Evolutionary conservation across 2,888 invertebrate genomes (phyloP).

Genomic region (Callinectes sapidus): DNA sequence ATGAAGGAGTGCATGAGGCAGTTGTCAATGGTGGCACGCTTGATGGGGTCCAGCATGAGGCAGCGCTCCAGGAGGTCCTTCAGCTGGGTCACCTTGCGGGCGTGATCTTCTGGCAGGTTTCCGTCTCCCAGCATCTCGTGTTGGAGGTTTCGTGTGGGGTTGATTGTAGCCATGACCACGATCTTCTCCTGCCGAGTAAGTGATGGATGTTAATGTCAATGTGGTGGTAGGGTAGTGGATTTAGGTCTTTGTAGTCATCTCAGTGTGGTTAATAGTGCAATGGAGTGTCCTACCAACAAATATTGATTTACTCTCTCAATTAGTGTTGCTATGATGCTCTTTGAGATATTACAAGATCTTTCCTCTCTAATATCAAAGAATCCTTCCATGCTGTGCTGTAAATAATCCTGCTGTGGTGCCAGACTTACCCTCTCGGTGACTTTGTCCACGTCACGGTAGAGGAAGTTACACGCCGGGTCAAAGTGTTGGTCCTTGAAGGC

Average conservation of each 20-base stretch:
- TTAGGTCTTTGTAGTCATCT: too few relatives aligned
- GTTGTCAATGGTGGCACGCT: conserved; percentile 78
- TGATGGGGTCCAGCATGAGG: conserved; percentile 92
- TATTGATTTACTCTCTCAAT: too few relatives aligned
- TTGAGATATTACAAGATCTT: too few relatives aligned
- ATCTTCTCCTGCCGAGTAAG: conserved; percentile 88
- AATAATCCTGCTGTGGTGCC: neutral
- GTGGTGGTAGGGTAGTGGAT: conserved; percentile 71
- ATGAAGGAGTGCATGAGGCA: conserved; percentile 71
- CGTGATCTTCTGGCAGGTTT: conserved; percentile 89
- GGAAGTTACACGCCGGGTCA: conserved; percentile 95
- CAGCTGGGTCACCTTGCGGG: conserved; percentile 92
- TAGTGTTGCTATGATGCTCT: too few relatives aligned
- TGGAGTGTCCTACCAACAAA: too few relatives aligned
- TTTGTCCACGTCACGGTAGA: conserved; percentile 97
- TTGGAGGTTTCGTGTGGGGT: conserved; percentile 89
- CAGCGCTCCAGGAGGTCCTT: conserved; percentile 94
- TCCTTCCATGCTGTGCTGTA: neutral
- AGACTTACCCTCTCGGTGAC: conserved; percentile 95
- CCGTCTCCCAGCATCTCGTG: conserved; percentile 92
- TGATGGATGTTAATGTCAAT: conserved; percentile 28
- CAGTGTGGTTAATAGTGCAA: too few relatives aligned
- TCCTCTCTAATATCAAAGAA: neutral
- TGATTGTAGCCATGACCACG: conserved; percentile 90
- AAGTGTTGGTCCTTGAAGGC: conserved; percentile 97